Percentiles rank a stretch among this genome's conserved stretches.
Evolutionary conservation across 2,113 vertebrate species (phyloP).

Genomic region (Eptesicus fuscus): DNA sequence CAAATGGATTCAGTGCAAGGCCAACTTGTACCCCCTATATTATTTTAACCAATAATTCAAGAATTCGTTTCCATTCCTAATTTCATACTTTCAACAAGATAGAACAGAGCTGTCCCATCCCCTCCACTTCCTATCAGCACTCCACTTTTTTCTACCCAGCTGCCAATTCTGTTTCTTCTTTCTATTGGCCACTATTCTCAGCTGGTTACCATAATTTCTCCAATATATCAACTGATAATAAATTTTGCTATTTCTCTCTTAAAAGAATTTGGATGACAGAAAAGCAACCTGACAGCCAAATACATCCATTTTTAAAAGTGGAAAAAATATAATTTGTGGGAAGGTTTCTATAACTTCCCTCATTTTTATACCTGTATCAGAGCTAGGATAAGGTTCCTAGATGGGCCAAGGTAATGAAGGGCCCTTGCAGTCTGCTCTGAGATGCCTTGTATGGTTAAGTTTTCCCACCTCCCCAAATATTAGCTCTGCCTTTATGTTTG

Average conservation of each 20-base stretch:
- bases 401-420: not conserved
- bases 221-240: not conserved
- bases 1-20: not conserved
- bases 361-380: not conserved
- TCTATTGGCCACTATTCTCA: not conserved
- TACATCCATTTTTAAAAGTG: not conserved
- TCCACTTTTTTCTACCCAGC: not conserved
- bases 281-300: not conserved
- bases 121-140: not conserved
- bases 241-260: constrained; percentile 6
- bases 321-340: not conserved
- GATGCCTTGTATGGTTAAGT: not conserved
- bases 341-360: not conserved
- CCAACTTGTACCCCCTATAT: not conserved
- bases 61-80: not conserved
- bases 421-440: not conserved
- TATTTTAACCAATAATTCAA: not conserved
- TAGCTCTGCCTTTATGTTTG: not conserved
- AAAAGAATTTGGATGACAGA: not conserved
- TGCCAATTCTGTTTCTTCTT: not conserved
- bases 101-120: not conserved
- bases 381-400: not conserved
- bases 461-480: not conserved
- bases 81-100: not conserved
- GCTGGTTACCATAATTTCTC: not conserved